Percentiles rank a stretch among this genome's conserved stretches.
phyloP scores from a whole-genome alignment of 1,140 invertebrate species.

The Ganaspis sp. region DNA sequence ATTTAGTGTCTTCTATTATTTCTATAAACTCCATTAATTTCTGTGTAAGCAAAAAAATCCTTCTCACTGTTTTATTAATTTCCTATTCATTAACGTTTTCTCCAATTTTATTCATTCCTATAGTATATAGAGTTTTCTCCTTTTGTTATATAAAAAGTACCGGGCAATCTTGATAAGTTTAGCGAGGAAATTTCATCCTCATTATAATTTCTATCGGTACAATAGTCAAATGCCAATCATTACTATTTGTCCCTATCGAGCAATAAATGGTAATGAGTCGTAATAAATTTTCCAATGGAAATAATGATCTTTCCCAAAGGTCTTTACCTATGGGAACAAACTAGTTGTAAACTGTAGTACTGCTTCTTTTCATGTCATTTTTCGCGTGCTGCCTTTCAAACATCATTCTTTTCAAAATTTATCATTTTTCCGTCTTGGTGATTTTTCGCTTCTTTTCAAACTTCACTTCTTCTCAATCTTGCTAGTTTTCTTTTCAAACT shows the following conservation, averaged over 20 bases:
- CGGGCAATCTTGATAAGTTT: constrained; percentile 13
- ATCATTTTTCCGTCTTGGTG: too few relatives aligned
- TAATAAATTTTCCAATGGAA: constrained; percentile 26
- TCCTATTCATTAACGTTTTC: neutral
- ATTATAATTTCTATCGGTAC: constrained; percentile 25
- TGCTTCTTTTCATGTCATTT: too few relatives aligned
- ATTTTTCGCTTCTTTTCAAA: too few relatives aligned
- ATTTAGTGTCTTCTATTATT: constrained; percentile 11
- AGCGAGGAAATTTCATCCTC: neutral
- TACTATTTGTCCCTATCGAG: constrained; percentile 29
- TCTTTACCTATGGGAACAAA: constrained; percentile 17
- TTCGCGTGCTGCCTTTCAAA: too few relatives aligned
- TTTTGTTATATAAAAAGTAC: constrained; percentile 8
- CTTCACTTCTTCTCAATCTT: too few relatives aligned
- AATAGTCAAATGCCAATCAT: constrained; percentile 25
- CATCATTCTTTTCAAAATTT: too few relatives aligned
- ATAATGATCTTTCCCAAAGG: constrained; percentile 26
- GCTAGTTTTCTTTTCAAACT: too few relatives aligned
- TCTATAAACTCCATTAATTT: neutral
- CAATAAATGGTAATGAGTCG: constrained; percentile 30
- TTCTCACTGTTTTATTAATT: constrained; percentile 1
- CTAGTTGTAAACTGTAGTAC: neutral
- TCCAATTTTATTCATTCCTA: neutral
- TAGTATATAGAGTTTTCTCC: neutral
- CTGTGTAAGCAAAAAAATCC: neutral